Base-by-base conservation (phyloP, 1,140 invertebrate genomes). In the Drosophila kurseongensis region DNA sequence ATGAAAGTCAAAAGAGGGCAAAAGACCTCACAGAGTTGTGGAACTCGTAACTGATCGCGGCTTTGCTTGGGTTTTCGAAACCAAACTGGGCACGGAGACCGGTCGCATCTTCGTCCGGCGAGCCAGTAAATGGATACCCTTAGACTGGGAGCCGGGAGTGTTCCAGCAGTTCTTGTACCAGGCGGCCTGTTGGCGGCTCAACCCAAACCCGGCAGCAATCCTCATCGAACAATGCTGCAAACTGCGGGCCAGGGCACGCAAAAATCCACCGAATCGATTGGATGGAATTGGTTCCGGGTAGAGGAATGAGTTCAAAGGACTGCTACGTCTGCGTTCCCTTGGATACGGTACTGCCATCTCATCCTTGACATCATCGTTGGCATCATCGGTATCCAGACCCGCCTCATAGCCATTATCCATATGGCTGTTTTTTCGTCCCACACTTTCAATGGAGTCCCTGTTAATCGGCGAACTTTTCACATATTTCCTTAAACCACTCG, bases 101-200 rank as follows among this genome's bases (percentile, higher is more conserved):
- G 55, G 3, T 7, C 12, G n/a, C 3, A 36, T 18, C 4, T 36
- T 41, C 16, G 36, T 18, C 1, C 0, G 27, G 1, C 47, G 7
- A 2, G 54, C 29, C 27, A 56, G 14, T 2, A 55, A 35, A 27
- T 29, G 18, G 1, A 75, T 8, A 14, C 51, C 51, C 36, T 41
- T 67, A 7, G 59, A 45, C 18, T 56, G 60, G 6, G 62, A 27
- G 0, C 57, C 60, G 5, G 62, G 83, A 50, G 57, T 50, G 7
- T 78, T 56, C 83, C 78, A 85, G 58, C 82, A 85, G 36, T 85
- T 75, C 12, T 86, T 85, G 41, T 85, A 85, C 82, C 82, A 85
- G 5, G 54, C 45, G 0, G 61, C 45, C 35, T 78, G 73, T 35
- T 85, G 82, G 1, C 52, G 75, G 6, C 65, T 78, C 51, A 85